Evolutionary conservation across 1,140 invertebrate genomes (phyloP), one percentile per base, ranked within the genome.

Genomic region (Pygmarrhopalites habei): DNA sequence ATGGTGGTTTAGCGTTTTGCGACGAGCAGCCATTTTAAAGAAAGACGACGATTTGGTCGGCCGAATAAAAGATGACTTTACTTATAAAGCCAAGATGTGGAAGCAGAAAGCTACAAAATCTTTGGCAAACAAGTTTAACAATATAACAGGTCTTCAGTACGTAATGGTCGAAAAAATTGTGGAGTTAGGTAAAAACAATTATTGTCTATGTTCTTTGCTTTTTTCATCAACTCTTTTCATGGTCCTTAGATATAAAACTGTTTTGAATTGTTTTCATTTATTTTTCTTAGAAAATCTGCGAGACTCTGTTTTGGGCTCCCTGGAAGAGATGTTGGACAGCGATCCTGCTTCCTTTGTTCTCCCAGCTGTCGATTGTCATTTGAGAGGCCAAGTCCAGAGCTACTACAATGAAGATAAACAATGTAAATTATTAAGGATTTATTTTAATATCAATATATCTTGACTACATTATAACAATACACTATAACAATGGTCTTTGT

Each of bases 291-390:
- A 78, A 30, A 58, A 72, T 25, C 67, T 72, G 17, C 74, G 81
- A 29, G 66, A 74, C 5, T 65, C 71, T 19, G 74, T 81, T 28
- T 64, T 76, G 15, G 68, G 72, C 56, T 66, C 70, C 10, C 61
- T 81, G 12, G 65, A 73, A n/a, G 60, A 72, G 10, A 69, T 83
- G 25, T 70, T 83, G 25, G 64, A 73, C 58, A 67, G 60, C 3
- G 72, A 76, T 23, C 72, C 73, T 12, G 62, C 72, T 46, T 66
- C 75, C 12, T 75, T 86, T 23, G 77, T 87, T 19, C 73, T 79
- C 51, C 65, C 71, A 57, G 83, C 85, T 1, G 80, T 83, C 25
- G 76, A 80, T 53, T 89, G 87, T 71, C 87, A 88, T 75, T 77
- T 89, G 41, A 77, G 15, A 60, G 62, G 47, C 23, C 43, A 61